Evolutionary conservation across 2,113 vertebrate genomes (phyloP), one percentile per base, ranked within the genome.

Genomic region (Larimichthys polyactis): DNA sequence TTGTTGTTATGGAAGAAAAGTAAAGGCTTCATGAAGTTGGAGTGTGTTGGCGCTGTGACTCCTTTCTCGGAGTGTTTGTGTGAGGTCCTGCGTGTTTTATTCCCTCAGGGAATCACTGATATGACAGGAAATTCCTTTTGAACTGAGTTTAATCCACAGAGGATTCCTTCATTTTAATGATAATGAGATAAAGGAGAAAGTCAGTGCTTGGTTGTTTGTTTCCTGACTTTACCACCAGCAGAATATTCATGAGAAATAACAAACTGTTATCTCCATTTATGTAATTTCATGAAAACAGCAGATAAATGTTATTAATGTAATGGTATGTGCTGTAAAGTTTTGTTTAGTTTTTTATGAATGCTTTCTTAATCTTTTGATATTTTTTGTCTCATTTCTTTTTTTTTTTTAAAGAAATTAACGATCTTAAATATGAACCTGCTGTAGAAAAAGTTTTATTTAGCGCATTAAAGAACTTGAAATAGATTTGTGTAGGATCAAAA

Each of bases 1-100:
- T 69, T 77, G 64, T 71, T 79, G 64, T 74, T 71, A 62, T 77
- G 44, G 62, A 24, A 43, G 32, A 64, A 55, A 10, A 59, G 22
- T 43, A 52, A 2, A 11, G 5, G 11, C 22, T 64, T 55, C 2
- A 3, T 19, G 4, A 46, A 40, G 52, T 14, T 70, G 58, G 19
- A 32, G 4, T 22, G 19, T 9, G 6, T 69, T 17, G 12, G 20
- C 5, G 63, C 43, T 48, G 16, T 43, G 4, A 71, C 49, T 77
- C 11, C 8, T 46, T 55, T 55, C 43, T 20, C 1, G 27, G 17
- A 40, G 43, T 57, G 52, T 32, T 59, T 67, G 29, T 78, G 36
- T 64, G 43, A 40, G 36, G 29, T 54, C 48, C n/a, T 57, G 43
- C 48, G 70, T 16, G 1, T 80, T 67, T 57, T 22, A 22, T 52